Percentiles rank a stretch among this genome's conserved stretches.
Evolutionary conservation across 2,888 invertebrate species (phyloP).

Genomic region (Oscheius myriophilus): DNA sequence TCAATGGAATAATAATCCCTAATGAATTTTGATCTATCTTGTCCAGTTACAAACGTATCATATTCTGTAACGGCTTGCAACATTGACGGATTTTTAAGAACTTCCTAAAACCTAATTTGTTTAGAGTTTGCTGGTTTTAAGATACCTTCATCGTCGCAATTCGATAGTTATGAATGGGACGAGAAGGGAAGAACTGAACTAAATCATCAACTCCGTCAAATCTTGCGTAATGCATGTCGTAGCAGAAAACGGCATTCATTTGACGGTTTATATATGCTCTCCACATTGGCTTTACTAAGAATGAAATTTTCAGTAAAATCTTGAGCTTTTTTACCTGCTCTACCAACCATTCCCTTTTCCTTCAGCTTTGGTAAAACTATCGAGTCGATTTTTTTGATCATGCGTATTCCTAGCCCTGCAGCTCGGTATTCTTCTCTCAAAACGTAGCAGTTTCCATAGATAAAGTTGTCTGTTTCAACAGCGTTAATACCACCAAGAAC

Average conservation of each 20-base stretch:
- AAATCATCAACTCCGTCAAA: neutral
- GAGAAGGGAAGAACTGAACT: neutral
- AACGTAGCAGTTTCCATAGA: constrained; percentile 21
- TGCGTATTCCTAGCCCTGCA: constrained; percentile 16
- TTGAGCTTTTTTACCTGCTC: constrained; percentile 22
- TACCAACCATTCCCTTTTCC: constrained; percentile 1
- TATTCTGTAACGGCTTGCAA: constrained; percentile 10
- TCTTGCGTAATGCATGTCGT: neutral
- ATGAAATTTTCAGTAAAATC: neutral
- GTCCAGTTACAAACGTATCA: constrained; percentile 17
- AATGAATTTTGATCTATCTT: constrained; percentile 8
- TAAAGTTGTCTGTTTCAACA: constrained; percentile 13
- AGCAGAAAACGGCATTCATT: constrained; percentile 5
- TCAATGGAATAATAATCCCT: constrained; percentile 6
- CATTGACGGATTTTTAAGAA: too few relatives aligned
- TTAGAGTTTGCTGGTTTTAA: too few relatives aligned
- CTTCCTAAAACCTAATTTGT: too few relatives aligned
- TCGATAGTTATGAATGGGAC: too few relatives aligned
- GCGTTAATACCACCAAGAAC: constrained; percentile 5
- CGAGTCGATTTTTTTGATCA: neutral
- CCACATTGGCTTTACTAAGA: constrained; percentile 19
- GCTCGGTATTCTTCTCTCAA: constrained; percentile 18
- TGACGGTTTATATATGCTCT: constrained; percentile 1
- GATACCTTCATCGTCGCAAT: too few relatives aligned
- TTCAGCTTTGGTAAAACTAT: neutral